phyloP scores from a whole-genome alignment of 2,113 vertebrate genomes.

The Echinops telfairi region DNA sequence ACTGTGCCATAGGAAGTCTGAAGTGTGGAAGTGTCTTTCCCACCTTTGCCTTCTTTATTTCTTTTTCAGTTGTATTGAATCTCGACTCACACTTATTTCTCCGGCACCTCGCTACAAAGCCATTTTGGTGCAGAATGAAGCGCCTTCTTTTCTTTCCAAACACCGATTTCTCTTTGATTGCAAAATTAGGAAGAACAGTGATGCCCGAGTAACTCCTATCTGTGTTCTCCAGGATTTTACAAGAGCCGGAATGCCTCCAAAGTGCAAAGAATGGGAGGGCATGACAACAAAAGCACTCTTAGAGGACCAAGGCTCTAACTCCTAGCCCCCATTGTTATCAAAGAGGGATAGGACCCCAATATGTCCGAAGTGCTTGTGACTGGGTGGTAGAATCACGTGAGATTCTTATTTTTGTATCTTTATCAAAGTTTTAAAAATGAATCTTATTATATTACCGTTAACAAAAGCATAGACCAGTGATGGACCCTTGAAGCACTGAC shows the following conservation, averaged over 20 bases:
- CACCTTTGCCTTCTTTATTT: not conserved
- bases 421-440: conserved; percentile 39
- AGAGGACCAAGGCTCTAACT: not conserved
- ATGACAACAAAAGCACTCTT: too few relatives aligned
- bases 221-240: conserved; percentile 26
- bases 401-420: conserved; percentile 8
- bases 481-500: not conserved
- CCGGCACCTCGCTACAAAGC: not conserved
- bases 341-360: not conserved
- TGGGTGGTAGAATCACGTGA: not conserved
- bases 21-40: not conserved
- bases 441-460: not conserved
- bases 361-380: conserved; percentile 8
- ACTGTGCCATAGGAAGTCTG: not conserved
- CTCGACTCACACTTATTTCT: not conserved
- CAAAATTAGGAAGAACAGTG: conserved; percentile 24
- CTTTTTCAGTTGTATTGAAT: conserved; percentile 1
- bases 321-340: not conserved
- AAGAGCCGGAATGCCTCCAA: conserved; percentile 4
- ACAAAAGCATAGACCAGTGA: not conserved
- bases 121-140: conserved; percentile 13
- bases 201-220: not conserved
- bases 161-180: not conserved
- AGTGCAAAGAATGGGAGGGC: not conserved
- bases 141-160: conserved; percentile 34